Base-by-base conservation (phyloP, 2,113 vertebrate species). In the Heteronetta atricapilla region DNA sequence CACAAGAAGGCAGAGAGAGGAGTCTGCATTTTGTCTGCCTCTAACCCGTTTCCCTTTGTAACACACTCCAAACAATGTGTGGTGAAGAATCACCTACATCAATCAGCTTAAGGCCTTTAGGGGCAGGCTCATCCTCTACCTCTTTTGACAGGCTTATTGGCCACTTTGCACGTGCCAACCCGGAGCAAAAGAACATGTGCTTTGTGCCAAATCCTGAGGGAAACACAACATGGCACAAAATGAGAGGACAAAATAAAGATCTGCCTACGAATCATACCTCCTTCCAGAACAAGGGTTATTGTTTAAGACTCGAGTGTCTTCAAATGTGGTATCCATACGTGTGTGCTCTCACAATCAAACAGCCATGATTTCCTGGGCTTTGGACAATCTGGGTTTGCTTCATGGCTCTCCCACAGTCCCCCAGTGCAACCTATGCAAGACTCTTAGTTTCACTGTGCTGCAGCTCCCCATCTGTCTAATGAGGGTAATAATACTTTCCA, bases 391-490 rank as follows among this genome's bases (percentile, higher is more conserved):
- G 60, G 62, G 34, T 82, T 84, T 75, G 81, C 34, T 85, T 75
- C 77, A 69, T 9, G 64, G 66, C 26, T 85, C 42, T 89, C 50
- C 64, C 78, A 84, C 33, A 66, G 25, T 40, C 38, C 73, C 84
- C 58, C 66, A 66, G 26, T 25, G 78, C 59, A 76, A 64, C 28
- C 78, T 20, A 34, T 0, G 0, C 34, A 60, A 85, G 34, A 60
- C 58, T 76, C 29, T 91, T 81, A 20, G 63, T 63, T 86, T 86
- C 76, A 81, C 63, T 82, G 36, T 78, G 64, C 76, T 89, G 77
- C 84, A 89, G 84, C 78, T 94, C 81, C 59, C 91, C 86, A 70
- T 79, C 73, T 89, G 68, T 42, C 81, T 93, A 87, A 95, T 1
- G 26, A 85, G 44, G 74, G 73, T 25, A 72, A 82, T 60, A 68